Base-by-base conservation (phyloP, 2,888 invertebrate genomes). In the Cremastinae sp. region DNA sequence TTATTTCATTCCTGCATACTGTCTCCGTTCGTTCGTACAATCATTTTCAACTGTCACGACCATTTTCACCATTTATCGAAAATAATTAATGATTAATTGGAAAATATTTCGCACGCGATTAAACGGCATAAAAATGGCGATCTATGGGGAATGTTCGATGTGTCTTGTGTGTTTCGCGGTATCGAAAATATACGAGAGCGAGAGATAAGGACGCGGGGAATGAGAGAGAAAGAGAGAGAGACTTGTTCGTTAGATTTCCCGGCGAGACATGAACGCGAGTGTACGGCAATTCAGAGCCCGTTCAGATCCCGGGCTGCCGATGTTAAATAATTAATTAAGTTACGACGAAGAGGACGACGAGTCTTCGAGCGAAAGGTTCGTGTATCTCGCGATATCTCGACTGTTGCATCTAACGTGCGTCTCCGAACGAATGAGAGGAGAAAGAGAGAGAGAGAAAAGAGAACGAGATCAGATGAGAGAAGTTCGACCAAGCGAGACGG, bases 321-420 rank as follows among this genome's bases (percentile, higher is more conserved):
- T 82, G 82, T 81, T 80, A 82, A 83, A 82, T 83, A 81, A 83
- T 84, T 83, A 85, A 85, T 85, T 85, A 83, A 84, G 83, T 80
- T 75, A 73, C 71, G 78, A 76, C 74, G 75, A 59, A 70, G 66
- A 73, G 58, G 65, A 28, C 18, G 74, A 73, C 71, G 75, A 75
- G 73, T 69, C 59, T 41, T 18, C 51, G 59, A 74, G 75, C 72
- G 68, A 72, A 62, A 62, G 74, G 72, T 62, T 70, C 66, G 66
- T 74, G 69, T 75, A 62, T 70, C 79, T 70, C 79, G 72, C 35
- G 76, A 74, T 78, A 73, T 78, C 75, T 73, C 65, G 65, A 73
- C 65, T 58, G 70, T 55, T 70, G 73, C 65, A 73, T 75, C 78
- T 65, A 74, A 64, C 71, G 73, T 78, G 72, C 66, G 71, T 62